Percentiles rank a stretch among this genome's conserved stretches.
Conservation (phyloP, 2,113 vertebrate species). For the Syngnathus floridae region DNA sequence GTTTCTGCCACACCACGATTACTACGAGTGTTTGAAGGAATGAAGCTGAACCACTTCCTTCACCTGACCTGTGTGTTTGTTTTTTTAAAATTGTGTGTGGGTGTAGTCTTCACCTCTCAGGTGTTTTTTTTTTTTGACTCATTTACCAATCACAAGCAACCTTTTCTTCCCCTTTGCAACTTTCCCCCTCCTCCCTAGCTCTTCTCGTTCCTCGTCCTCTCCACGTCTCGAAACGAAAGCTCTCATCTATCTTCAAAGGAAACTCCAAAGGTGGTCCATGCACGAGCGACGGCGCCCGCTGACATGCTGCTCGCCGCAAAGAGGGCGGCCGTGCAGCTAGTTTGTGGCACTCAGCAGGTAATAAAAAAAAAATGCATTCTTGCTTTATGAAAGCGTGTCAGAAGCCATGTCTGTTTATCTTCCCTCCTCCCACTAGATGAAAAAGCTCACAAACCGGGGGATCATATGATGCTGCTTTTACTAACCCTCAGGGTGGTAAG, state of each 20-base stretch:
- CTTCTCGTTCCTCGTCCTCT: too few relatives aligned
- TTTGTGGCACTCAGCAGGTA: conserved; percentile 34
- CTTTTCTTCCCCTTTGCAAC: conserved; percentile 26
- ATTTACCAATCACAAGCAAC: conserved; percentile 47
- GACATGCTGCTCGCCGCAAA: conserved; percentile 9
- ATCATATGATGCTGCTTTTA: conserved; percentile 56
- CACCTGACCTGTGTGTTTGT: conserved; percentile 26
- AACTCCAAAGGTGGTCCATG: conserved; percentile 2
- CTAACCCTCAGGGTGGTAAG: conserved; percentile 53
- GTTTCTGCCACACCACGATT: conserved; percentile 40
- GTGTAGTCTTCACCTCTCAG: conserved; percentile 46
- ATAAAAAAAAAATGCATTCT: background rate
- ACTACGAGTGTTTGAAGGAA: conserved; percentile 37
- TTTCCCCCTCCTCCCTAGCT: conserved; percentile 17
- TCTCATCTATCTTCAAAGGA: conserved; percentile 21
- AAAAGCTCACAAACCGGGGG: conserved; percentile 37
- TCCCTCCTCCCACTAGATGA: conserved; percentile 25
- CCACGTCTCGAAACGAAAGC: background rate
- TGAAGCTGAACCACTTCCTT: conserved; percentile 42
- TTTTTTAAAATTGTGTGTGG: conserved; percentile 38
- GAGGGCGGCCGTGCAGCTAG: conserved; percentile 27
- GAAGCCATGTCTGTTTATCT: conserved; percentile 16
- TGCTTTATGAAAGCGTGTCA: conserved; percentile 17
- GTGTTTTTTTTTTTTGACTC: conserved; percentile 41
- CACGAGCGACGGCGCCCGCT: conserved; percentile 17